Percentiles rank a stretch among this genome's conserved stretches.
Conservation (phyloP, 2,113 vertebrate genomes). For the Ceuthmochares aereus region DNA sequence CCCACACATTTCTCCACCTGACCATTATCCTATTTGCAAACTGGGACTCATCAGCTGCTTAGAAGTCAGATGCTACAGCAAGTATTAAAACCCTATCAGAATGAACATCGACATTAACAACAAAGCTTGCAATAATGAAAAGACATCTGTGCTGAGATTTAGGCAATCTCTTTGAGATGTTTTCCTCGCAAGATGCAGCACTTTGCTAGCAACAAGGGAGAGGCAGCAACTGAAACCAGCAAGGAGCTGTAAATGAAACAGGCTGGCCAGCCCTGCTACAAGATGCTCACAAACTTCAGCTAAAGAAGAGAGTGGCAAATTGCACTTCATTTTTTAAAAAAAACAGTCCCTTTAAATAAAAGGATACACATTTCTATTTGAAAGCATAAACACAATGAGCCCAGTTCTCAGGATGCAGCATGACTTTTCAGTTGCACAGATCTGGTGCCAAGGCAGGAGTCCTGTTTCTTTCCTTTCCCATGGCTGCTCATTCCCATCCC, state of each 20-base stretch:
- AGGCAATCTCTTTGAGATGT: background rate
- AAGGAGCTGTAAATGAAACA: background rate
- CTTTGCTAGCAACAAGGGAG: background rate
- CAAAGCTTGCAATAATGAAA: background rate
- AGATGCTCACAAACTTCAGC: background rate
- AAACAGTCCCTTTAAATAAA: background rate
- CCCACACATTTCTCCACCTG: fast-evolving
- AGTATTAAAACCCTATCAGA: background rate
- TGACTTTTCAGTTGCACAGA: background rate
- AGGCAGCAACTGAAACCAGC: background rate
- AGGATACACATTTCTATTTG: background rate
- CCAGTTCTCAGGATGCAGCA: background rate
- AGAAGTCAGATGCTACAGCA: background rate
- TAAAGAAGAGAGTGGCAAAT: background rate
- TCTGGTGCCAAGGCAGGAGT: background rate
- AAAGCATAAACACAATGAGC: background rate
- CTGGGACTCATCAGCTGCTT: background rate
- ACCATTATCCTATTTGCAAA: background rate
- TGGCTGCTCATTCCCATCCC: fast-evolving
- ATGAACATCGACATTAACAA: background rate
- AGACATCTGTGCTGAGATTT: background rate
- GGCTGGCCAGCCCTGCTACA: background rate
- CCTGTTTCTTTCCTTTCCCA: background rate
- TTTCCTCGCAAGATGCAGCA: background rate
- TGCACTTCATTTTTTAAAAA: background rate